A percentile compares a stretch with the other conserved stretches of the same genome.
These are phyloP conservation scores for Acanthoscelides obtectus DNA, from an alignment of 2,888 invertebrate species.

Conservation along the genomic window DNA sequence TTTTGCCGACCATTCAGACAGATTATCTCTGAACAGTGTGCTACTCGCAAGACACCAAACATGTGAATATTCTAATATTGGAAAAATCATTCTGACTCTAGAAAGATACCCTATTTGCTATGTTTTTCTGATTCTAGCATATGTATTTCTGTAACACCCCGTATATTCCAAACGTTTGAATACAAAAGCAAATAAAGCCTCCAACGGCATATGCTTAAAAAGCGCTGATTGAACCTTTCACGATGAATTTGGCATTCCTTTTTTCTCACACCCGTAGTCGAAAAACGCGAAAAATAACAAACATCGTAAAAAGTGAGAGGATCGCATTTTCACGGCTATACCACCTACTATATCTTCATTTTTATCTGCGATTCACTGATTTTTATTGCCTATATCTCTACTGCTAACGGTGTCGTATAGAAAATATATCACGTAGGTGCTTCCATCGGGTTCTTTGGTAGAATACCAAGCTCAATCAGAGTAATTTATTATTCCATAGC, in stretches of 20 bases:
- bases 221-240: too few species aligned
- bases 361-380: background rate
- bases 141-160: too few species aligned
- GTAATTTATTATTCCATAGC: background rate
- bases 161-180: too few species aligned
- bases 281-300: background rate
- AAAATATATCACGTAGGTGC: background rate
- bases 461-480: background rate
- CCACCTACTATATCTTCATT: background rate
- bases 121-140: too few species aligned
- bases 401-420: background rate
- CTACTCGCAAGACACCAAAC: too few species aligned
- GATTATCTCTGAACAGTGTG: too few species aligned
- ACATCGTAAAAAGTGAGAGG: background rate
- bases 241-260: background rate
- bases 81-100: too few species aligned
- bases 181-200: too few species aligned
- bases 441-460: background rate
- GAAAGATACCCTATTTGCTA: too few species aligned
- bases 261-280: background rate
- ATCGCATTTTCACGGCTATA: background rate
- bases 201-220: too few species aligned
- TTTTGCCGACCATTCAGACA: too few species aligned
- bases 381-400: background rate
- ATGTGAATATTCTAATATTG: too few species aligned